Evolutionary conservation across 2,797 vertebrate genomes (phyloP).

Genomic region (Siniperca scherzeri): DNA sequence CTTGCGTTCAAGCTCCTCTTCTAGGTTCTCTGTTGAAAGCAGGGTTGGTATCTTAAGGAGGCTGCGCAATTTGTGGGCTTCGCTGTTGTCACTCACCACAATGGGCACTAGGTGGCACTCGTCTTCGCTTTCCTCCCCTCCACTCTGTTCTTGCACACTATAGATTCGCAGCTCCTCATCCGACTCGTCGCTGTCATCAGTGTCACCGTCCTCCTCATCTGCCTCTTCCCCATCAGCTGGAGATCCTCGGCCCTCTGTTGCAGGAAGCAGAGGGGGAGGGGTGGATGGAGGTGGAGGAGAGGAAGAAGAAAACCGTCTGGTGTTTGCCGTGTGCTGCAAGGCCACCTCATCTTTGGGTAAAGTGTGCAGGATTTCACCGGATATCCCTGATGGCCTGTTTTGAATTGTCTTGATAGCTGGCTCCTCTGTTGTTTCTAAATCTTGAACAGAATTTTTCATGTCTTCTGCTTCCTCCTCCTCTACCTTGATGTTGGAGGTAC

Average conservation of each 20-base stretch:
- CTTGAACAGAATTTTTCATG: conserved; percentile 24
- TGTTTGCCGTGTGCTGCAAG: conserved; percentile 60
- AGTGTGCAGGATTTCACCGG: conserved; percentile 33
- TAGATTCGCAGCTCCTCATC: conserved; percentile 93
- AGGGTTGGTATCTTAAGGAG: conserved; percentile 91
- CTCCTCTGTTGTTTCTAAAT: conserved; percentile 35
- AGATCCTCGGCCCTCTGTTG: conserved; percentile 57
- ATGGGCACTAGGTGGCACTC: conserved; percentile 89
- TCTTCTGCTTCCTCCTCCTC: conserved; percentile 48
- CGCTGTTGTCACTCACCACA: conserved; percentile 92
- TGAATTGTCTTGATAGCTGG: not conserved
- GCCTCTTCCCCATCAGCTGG: conserved; percentile 79
- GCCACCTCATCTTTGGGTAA: conserved; percentile 79
- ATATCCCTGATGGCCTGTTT: conserved; percentile 28
- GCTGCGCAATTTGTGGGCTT: conserved; percentile 90
- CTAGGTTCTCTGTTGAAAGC: conserved; percentile 78
- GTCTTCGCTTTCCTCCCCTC: conserved; percentile 93
- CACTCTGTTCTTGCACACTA: conserved; percentile 91
- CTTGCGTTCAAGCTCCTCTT: conserved; percentile 87
- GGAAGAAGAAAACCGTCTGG: conserved; percentile 71
- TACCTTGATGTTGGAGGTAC: conserved; percentile 1
- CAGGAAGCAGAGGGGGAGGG: conserved; percentile 53
- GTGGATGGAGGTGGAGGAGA: conserved; percentile 67
- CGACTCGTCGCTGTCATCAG: conserved; percentile 94
- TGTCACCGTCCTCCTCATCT: conserved; percentile 90